Conservation (phyloP, 2,113 vertebrate species). For the Dipodomys spectabilis region DNA sequence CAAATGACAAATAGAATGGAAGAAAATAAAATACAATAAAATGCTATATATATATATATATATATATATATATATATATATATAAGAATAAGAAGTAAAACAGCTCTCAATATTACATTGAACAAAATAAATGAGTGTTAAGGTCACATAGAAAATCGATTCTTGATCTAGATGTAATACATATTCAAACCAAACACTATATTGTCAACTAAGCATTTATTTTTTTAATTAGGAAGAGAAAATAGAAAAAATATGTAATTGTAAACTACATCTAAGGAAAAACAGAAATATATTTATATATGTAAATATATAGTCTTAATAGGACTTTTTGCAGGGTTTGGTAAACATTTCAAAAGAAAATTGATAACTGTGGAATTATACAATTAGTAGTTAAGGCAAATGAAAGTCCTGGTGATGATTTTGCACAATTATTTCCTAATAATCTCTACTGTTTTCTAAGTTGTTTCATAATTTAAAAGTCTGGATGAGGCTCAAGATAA, state of each 20-base stretch:
- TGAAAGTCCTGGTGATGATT: not conserved
- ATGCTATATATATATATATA: not conserved
- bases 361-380: not conserved
- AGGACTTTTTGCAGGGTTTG: not conserved
- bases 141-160: not conserved
- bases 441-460: slow-evolving; percentile 16
- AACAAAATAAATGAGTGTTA: not conserved
- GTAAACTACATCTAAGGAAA: not conserved
- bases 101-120: not conserved
- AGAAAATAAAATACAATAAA: not conserved
- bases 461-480: slow-evolving; percentile 47
- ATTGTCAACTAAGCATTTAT: not conserved
- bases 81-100: not conserved
- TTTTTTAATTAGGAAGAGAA: slow-evolving; percentile 21
- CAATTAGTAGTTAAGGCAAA: slow-evolving; percentile 7
- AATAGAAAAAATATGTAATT: not conserved
- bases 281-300: not conserved
- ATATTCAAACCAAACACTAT: not conserved
- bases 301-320: not conserved
- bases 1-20: not conserved
- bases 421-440: slow-evolving; percentile 41
- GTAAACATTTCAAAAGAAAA: not conserved
- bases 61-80: not conserved
- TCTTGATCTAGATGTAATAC: not conserved
- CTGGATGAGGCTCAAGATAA: not conserved